These are phyloP conservation scores for Tricholauxania praeusta DNA, from an alignment of 2,888 invertebrate species.

Conservation along the genomic window DNA sequence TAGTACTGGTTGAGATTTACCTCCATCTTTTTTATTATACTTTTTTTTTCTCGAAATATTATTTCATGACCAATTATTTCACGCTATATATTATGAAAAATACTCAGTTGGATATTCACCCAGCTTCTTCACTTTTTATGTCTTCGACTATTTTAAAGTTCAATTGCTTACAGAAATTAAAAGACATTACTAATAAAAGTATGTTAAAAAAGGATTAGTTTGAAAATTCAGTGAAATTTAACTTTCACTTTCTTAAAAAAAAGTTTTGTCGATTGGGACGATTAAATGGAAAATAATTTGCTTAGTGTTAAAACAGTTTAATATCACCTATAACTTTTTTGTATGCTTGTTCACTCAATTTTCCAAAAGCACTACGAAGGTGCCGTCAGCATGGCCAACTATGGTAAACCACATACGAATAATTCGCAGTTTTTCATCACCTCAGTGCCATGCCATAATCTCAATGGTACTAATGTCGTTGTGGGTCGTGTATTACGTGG, in stretches of 20 bases:
- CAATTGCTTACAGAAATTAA: no score
- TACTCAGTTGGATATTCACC: no score
- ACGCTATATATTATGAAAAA: no score
- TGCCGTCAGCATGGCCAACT: constrained; percentile 84
- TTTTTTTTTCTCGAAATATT: no score
- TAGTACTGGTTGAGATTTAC: no score
- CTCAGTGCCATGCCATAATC: constrained; percentile 78
- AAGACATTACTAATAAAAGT: no score
- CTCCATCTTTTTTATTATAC: no score
- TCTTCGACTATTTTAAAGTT: no score
- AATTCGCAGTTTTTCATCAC: constrained; percentile 96
- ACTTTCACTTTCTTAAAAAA: neutral
- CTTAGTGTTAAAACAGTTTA: neutral
- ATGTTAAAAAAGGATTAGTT: no score
- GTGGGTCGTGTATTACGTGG: constrained; percentile 86
- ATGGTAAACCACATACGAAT: constrained; percentile 83
- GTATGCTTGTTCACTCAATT: constrained; percentile 65
- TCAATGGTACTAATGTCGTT: constrained; percentile 85
- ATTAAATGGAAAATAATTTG: neutral
- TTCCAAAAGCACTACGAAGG: constrained; percentile 73
- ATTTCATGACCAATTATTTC: no score
- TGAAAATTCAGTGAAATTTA: no score
- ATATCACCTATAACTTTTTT: constrained; percentile 35
- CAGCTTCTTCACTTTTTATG: no score
- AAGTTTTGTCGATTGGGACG: neutral